Evolutionary conservation across 2,113 vertebrate genomes (phyloP).

Genomic region (Meleagris gallopavo): DNA sequence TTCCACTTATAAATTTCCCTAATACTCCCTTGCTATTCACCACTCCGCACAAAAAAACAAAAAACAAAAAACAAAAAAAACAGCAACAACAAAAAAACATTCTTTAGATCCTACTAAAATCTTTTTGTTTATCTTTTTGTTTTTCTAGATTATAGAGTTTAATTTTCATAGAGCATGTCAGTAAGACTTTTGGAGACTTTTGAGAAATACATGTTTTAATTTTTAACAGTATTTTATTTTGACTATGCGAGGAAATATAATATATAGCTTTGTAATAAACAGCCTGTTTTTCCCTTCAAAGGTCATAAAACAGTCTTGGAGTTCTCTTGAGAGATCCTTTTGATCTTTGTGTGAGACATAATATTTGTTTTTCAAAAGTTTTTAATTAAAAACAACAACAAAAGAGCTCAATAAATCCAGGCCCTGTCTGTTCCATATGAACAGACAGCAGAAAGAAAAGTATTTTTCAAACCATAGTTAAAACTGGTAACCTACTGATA

Average conservation of each 20-base stretch:
- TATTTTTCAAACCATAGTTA: neutral
- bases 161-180: slow-evolving; percentile 30
- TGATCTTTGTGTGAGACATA: neutral
- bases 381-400: slow-evolving; percentile 53
- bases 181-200: slow-evolving; percentile 45
- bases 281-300: slow-evolving; percentile 28
- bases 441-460: neutral
- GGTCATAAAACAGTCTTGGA: slow-evolving; percentile 49
- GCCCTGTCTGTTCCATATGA: neutral
- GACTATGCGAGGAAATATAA: slow-evolving; percentile 18
- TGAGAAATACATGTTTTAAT: slow-evolving; percentile 56
- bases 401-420: neutral
- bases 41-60: neutral
- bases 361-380: slow-evolving; percentile 28
- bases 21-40: neutral
- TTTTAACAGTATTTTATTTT: slow-evolving; percentile 70
- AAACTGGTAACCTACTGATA: neutral
- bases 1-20: neutral
- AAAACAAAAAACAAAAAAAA: too few relatives aligned
- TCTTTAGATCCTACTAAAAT: neutral
- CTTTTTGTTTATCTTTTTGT: neutral
- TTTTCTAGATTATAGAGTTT: slow-evolving; percentile 21
- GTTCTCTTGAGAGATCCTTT: slow-evolving; percentile 25
- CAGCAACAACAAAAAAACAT: too few relatives aligned
- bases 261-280: slow-evolving; percentile 53